Conservation (phyloP, 2,113 vertebrate species). For the Halichoeres trimaculatus region DNA sequence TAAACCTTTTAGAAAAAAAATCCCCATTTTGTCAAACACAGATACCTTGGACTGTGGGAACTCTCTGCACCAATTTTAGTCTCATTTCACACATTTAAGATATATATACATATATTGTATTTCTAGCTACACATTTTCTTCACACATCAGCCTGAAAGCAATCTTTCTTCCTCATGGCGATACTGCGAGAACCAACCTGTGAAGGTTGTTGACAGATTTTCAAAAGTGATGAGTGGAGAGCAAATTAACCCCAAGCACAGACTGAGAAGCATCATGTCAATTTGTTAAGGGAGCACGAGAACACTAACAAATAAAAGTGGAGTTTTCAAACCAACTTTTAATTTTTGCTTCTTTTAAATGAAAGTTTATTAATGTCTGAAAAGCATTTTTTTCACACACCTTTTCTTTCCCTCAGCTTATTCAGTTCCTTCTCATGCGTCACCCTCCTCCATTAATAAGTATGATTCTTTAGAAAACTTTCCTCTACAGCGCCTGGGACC, state of each 20-base stretch:
- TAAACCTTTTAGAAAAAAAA: too few relatives aligned
- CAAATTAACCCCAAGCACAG: slow-evolving; percentile 25
- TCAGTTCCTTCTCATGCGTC: slow-evolving; percentile 12
- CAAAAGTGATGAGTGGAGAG: slow-evolving; percentile 30
- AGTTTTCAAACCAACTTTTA: not conserved
- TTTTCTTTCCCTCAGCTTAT: slow-evolving; percentile 59
- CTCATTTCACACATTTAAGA: slow-evolving; percentile 14
- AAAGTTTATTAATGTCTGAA: not conserved
- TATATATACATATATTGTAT: too few relatives aligned
- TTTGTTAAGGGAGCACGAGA: slow-evolving; percentile 18
- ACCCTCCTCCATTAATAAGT: slow-evolving; percentile 33
- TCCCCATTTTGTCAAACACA: too few relatives aligned
- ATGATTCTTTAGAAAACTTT: slow-evolving; percentile 21
- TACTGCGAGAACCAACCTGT: slow-evolving; percentile 33
- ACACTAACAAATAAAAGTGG: slow-evolving; percentile 58
- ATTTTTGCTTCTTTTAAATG: not conserved
- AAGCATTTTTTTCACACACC: slow-evolving; percentile 71
- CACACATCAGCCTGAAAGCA: not conserved
- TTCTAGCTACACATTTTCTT: not conserved
- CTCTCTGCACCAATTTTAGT: not conserved
- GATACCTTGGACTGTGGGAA: too few relatives aligned
- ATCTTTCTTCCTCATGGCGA: slow-evolving; percentile 7
- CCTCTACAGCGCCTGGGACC: not conserved
- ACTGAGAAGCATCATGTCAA: slow-evolving; percentile 17
- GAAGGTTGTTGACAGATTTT: slow-evolving; percentile 49